Conservation (phyloP, 2,113 vertebrate genomes). For the Microtus pennsylvanicus region DNA sequence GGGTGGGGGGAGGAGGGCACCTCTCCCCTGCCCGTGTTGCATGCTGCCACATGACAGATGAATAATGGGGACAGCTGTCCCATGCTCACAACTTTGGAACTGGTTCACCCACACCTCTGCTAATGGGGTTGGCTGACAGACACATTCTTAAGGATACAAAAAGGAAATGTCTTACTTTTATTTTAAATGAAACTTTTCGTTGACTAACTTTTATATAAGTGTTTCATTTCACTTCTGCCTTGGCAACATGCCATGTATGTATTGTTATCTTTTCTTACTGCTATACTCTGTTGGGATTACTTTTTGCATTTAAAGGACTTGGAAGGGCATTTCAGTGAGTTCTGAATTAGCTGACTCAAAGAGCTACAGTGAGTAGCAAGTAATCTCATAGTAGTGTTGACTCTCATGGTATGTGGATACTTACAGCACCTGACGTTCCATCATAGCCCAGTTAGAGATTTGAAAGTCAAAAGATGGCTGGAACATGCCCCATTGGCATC, state of each 20-base stretch:
- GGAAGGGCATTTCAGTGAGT: conserved; percentile 25
- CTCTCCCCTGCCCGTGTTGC: not conserved
- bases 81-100: not conserved
- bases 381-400: not conserved
- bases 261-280: not conserved
- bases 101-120: not conserved
- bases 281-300: not conserved
- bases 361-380: not conserved
- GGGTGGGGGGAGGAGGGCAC: not conserved
- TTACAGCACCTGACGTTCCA: not conserved
- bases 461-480: not conserved
- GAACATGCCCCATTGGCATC: not conserved
- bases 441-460: not conserved
- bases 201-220: conserved; percentile 21
- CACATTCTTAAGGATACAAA: conserved; percentile 11
- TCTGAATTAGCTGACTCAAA: not conserved
- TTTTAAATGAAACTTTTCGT: conserved; percentile 26
- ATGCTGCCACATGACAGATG: not conserved
- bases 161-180: not conserved
- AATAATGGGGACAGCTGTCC: not conserved
- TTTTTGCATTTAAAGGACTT: conserved; percentile 44
- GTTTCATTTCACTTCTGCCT: conserved; percentile 56
- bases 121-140: not conserved
- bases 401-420: not conserved
- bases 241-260: not conserved